Evolutionary conservation across 1,140 invertebrate species (phyloP).

Genomic region (Tetramorium parvispinum): DNA sequence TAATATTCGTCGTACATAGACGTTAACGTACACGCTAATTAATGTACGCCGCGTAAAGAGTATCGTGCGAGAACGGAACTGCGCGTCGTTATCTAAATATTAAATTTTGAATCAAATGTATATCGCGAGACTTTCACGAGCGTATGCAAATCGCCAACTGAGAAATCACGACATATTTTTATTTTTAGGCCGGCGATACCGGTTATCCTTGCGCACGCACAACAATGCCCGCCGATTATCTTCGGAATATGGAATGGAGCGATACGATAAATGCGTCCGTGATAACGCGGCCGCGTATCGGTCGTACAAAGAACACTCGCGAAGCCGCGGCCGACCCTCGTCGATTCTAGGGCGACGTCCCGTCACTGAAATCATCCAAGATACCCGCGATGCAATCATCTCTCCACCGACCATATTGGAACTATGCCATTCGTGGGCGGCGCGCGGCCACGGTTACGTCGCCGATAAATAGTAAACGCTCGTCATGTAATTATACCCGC

Average conservation of each 20-base stretch:
- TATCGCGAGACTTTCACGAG: not conserved
- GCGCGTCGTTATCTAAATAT: constrained; percentile 5
- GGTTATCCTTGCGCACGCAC: not conserved
- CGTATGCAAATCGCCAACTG: not conserved
- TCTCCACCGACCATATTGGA: constrained; percentile 27
- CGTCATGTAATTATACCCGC: not conserved
- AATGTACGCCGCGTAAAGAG: not conserved
- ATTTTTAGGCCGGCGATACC: not conserved
- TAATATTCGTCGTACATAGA: not conserved
- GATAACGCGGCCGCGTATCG: not conserved
- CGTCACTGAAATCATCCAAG: not conserved
- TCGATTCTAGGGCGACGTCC: constrained; percentile 1
- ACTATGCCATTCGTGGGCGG: constrained; percentile 43
- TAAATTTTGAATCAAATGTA: constrained; percentile 30
- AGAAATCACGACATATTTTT: not conserved
- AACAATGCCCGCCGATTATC: constrained; percentile 12
- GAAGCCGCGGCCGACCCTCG: not conserved
- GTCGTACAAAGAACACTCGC: not conserved
- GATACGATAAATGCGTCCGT: not conserved
- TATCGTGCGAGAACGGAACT: constrained; percentile 4
- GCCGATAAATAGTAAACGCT: constrained; percentile 29
- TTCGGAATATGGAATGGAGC: not conserved
- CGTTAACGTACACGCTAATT: not conserved
- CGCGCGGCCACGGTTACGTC: not conserved
- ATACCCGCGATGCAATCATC: constrained; percentile 28